Percentiles rank a stretch among this genome's conserved stretches.
Evolutionary conservation across 2,113 vertebrate species (phyloP).

Genomic region (Bombycilla garrulus): DNA sequence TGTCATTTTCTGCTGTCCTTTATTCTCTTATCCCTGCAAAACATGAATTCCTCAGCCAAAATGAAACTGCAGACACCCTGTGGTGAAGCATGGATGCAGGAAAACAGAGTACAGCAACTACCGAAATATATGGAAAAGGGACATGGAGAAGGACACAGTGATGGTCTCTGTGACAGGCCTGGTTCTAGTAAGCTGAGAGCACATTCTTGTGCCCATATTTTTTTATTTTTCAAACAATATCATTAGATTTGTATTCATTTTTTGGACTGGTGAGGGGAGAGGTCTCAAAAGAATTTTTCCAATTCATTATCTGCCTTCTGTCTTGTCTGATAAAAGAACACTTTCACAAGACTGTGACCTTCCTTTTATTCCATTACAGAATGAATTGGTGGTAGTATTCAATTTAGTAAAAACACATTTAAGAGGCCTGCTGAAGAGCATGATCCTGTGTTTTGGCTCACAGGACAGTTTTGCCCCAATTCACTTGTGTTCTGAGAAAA

Average conservation of each 20-base stretch:
- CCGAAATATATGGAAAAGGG: neutral
- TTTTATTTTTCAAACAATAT: neutral
- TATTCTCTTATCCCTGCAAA: neutral
- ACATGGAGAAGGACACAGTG: neutral
- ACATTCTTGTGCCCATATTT: neutral
- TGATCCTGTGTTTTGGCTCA: neutral
- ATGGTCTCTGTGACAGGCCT: neutral
- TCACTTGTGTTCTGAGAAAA: conserved; percentile 2
- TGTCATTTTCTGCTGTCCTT: neutral
- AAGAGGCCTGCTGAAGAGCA: neutral
- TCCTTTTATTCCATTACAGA: neutral
- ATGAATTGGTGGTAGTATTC: neutral
- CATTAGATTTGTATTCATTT: neutral
- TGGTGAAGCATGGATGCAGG: neutral
- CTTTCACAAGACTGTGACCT: neutral
- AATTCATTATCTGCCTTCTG: neutral
- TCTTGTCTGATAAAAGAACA: neutral
- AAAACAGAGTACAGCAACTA: neutral
- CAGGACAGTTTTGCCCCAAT: neutral
- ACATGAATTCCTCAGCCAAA: neutral
- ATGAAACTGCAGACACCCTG: neutral
- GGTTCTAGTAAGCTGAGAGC: neutral
- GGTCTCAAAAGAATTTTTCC: neutral
- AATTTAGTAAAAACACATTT: neutral
- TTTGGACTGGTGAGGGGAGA: neutral